phyloP scores from a whole-genome alignment of 2,797 vertebrate species.

The Characodon lateralis region DNA sequence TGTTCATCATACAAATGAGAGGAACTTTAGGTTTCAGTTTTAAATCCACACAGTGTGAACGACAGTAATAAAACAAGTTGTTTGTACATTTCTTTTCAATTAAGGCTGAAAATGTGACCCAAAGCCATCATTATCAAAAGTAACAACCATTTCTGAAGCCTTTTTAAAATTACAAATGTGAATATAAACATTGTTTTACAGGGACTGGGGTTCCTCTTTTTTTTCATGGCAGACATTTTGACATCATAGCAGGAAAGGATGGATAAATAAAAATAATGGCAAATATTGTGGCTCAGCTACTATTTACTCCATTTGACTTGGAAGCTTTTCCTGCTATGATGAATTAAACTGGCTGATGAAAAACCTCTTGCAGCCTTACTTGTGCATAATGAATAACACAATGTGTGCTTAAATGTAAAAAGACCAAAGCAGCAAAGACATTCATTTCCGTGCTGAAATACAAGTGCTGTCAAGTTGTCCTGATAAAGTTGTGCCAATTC shows the following conservation, averaged over 20 bases:
- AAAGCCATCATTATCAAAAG: slow-evolving; percentile 8
- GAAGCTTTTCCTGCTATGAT: slow-evolving; percentile 8
- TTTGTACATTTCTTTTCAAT: slow-evolving; percentile 4
- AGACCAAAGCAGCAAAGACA: neutral
- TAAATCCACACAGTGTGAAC: slow-evolving; percentile 9
- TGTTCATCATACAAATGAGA: slow-evolving; percentile 4
- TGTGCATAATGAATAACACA: neutral
- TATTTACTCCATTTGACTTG: neutral
- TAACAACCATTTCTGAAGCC: slow-evolving; percentile 4
- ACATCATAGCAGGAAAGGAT: slow-evolving; percentile 11
- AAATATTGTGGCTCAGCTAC: neutral
- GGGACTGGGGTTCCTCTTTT: neutral
- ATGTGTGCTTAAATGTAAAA: slow-evolving; percentile 6
- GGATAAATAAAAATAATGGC: neutral
- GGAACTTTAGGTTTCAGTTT: slow-evolving; percentile 14
- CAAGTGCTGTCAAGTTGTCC: neutral
- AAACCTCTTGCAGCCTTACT: neutral
- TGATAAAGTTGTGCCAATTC: neutral
- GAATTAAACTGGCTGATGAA: neutral
- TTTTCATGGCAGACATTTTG: neutral
- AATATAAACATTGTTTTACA: neutral
- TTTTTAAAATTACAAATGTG: neutral
- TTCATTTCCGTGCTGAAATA: neutral
- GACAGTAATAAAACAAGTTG: slow-evolving; percentile 12
- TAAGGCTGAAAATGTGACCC: slow-evolving; percentile 41